A percentile compares a stretch with the other conserved stretches of the same genome.
phyloP scores from a whole-genome alignment of 2,113 vertebrate genomes.

The Coturnix japonica region DNA sequence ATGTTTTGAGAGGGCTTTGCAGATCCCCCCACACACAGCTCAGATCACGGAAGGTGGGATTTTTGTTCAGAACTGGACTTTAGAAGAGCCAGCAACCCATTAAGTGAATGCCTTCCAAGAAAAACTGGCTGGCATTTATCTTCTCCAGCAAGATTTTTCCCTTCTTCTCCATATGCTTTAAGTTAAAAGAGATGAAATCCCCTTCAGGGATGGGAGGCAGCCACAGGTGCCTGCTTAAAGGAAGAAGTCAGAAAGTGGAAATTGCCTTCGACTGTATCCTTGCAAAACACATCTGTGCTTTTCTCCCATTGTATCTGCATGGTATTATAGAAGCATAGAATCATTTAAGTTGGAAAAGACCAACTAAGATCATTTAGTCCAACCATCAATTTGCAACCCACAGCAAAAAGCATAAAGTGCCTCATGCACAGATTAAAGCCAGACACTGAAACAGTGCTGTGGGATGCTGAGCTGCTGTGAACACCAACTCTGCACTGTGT shows the following conservation, averaged over 20 bases:
- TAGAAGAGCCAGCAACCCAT: background rate
- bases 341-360: too few species aligned
- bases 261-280: background rate
- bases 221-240: background rate
- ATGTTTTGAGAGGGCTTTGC: fast-evolving
- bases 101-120: fast-evolving
- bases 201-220: background rate
- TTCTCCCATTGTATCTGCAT: background rate
- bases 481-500: background rate
- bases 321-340: background rate
- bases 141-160: background rate
- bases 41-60: background rate
- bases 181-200: background rate
- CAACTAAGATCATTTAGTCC: too few species aligned
- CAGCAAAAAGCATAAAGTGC: background rate
- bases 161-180: background rate
- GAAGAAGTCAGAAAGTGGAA: background rate
- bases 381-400: too few species aligned
- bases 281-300: background rate
- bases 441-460: fast-evolving
- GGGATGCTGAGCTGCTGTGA: background rate
- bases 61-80: background rate
- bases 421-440: background rate
- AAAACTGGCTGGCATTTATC: background rate
- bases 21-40: fast-evolving